A percentile compares a stretch with the other conserved stretches of the same genome.
Conservation (phyloP, 2,113 vertebrate genomes). For the Geococcyx californianus region DNA sequence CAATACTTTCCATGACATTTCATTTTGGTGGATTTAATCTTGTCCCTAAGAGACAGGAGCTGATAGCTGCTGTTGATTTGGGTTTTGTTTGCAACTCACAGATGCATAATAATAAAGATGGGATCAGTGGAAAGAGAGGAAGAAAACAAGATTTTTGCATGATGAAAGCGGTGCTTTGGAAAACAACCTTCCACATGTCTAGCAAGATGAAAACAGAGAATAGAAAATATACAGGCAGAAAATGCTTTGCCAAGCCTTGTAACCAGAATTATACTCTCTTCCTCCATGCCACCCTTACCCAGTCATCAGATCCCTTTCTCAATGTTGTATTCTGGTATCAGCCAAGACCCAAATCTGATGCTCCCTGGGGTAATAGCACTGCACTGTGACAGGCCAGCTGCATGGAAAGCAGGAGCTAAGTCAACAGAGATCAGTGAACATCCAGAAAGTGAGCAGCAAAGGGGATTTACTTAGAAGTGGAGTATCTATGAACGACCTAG, state of each 20-base stretch:
- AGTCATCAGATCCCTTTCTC: not conserved
- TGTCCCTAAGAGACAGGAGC: not conserved
- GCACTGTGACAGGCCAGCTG: not conserved
- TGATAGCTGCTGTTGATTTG: not conserved
- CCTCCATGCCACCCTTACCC: accelerated
- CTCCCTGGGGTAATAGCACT: not conserved
- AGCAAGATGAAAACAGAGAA: not conserved
- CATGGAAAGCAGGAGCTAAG: not conserved
- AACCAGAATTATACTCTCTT: not conserved
- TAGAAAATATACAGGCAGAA: not conserved
- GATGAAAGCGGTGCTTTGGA: not conserved
- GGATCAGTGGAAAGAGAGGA: not conserved
- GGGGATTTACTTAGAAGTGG: not conserved
- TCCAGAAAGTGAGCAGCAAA: not conserved
- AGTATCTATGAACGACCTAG: not conserved
- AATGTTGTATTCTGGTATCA: not conserved
- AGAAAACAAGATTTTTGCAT: not conserved
- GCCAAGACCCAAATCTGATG: not conserved
- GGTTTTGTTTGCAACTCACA: not conserved
- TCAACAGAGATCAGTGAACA: not conserved
- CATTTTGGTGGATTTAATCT: not conserved
- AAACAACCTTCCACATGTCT: not conserved
- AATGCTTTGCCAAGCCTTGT: not conserved
- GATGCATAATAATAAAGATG: not conserved
- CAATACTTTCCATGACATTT: not conserved